These are phyloP conservation scores for Aleiodes sp. DNA, from an alignment of 1,140 invertebrate species.

Conservation along the genomic window DNA sequence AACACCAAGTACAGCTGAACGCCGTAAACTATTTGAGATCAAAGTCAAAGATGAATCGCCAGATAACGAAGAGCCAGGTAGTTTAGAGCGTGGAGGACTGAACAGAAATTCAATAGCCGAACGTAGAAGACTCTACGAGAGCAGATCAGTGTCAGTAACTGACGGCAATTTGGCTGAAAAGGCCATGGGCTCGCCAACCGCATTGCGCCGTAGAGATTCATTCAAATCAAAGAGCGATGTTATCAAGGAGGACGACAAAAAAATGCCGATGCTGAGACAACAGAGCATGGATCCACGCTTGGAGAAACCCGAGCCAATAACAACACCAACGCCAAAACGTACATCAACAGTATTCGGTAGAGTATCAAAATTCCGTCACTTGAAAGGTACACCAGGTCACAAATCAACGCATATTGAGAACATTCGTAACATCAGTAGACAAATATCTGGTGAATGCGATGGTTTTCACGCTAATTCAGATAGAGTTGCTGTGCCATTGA, in stretches of 20 bases:
- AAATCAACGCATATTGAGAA: constrained; percentile 94
- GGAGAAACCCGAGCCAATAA: constrained; percentile 61
- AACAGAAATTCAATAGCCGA: constrained; percentile 81
- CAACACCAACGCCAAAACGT: constrained; percentile 73
- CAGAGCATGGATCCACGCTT: constrained; percentile 66
- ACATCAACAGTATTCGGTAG: constrained; percentile 89
- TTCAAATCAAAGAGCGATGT: constrained; percentile 68
- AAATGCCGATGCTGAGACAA: constrained; percentile 65
- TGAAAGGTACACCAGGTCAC: constrained; percentile 89
- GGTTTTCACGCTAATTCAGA: constrained; percentile 89
- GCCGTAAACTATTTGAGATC: constrained; percentile 76
- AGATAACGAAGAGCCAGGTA: constrained; percentile 64
- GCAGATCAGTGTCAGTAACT: constrained; percentile 70
- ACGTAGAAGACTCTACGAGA: constrained; percentile 78
- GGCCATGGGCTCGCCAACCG: constrained; percentile 75
- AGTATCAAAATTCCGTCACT: constrained; percentile 91
- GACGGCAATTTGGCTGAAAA: constrained; percentile 72
- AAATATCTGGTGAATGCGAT: constrained; percentile 93
- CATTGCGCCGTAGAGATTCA: constrained; percentile 72
- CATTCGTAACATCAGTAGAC: constrained; percentile 87
- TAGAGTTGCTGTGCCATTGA: constrained; percentile 86
- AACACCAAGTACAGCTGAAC: constrained; percentile 79
- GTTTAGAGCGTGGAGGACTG: constrained; percentile 67
- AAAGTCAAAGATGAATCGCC: constrained; percentile 62
- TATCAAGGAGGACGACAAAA: constrained; percentile 68